phyloP scores from a whole-genome alignment of 2,888 invertebrate genomes.

The Dynastes grantii region DNA sequence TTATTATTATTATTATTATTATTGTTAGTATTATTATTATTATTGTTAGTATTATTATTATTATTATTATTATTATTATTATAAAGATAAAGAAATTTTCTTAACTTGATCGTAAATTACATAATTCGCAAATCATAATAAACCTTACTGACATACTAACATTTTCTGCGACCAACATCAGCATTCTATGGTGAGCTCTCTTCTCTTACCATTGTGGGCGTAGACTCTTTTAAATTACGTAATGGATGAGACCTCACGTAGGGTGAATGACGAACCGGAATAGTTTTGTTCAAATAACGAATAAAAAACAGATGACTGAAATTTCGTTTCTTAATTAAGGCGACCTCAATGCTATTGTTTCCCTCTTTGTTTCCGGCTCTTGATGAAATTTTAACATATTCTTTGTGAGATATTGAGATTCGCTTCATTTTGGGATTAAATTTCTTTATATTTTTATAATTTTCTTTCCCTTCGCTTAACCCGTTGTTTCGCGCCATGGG shows the following conservation, averaged over 20 bases:
- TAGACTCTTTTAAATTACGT: conserved; percentile 25
- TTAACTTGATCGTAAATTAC: not conserved
- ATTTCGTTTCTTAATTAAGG: conserved; percentile 47
- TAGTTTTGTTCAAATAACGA: conserved; percentile 42
- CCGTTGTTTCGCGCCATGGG: conserved; percentile 23
- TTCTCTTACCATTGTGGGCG: conserved; percentile 4
- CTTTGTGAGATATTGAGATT: conserved; percentile 26
- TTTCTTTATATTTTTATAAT: conserved; percentile 39
- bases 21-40: no score
- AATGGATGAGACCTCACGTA: conserved; percentile 20
- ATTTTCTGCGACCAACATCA: not conserved
- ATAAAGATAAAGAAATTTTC: no score
- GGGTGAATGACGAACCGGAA: conserved; percentile 38
- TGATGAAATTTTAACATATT: conserved; percentile 46
- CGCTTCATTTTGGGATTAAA: conserved; percentile 35
- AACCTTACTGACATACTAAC: not conserved
- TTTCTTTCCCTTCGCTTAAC: conserved; percentile 25
- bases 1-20: no score
- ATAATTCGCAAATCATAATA: not conserved
- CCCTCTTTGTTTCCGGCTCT: conserved; percentile 35
- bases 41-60: no score
- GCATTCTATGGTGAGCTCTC: not conserved
- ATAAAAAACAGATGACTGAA: conserved; percentile 46
- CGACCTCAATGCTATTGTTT: conserved; percentile 4
- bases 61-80: no score